Evolutionary conservation across 37 sponge, comb jelly and placozoan genomes (phyloP), one percentile per base, ranked within the genome.

Genomic region (Halichondria panicea): DNA sequence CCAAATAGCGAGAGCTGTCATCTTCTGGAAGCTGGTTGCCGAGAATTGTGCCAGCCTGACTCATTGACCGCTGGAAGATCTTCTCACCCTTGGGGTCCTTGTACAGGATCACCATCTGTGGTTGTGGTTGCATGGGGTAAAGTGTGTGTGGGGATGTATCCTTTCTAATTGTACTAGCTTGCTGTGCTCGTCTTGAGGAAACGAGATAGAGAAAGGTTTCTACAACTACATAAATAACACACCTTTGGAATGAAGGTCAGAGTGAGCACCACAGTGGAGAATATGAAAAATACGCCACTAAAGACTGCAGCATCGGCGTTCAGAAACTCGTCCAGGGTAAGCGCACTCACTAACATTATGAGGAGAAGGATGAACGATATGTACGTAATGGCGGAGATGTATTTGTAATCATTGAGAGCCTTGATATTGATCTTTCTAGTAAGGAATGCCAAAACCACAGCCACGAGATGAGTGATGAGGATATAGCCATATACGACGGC

Each of bases 221-320:
- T 28, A 30, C 30, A 60, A 48, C n/a, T n/a, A n/a, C n/a, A n/a
- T n/a, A n/a, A n/a, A n/a, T 19, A 38, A 37, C 21, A 45, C 32
- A 79, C 87, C 87, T 86, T 86, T 48, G 87, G 87, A 1, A 74
- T 58, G 40, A 86, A 86, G 50, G 68, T 32, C 13, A 86, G 59
- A 8, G 52, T 53, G 18, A 86, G 75, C 35, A 80, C 71, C 1
- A 80, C 31, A 2, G 80, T 72, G 11, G 81, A 38, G 35, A 59
- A 74, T 28, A 69, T 13, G 13, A 80, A 25, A 2, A 86, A 27
- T 18, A 64, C 35, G 0, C 40, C 66, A 53, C 70, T 55, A 68
- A 74, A 80, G 0, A 80, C 43, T 1, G 75, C 87, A 42, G 68
- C 67, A 55, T 80, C 57, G 22, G 69, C 68, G 66, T 86, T 66